Evolutionary conservation across 2,113 vertebrate genomes (phyloP).

Genomic region (Rhodinocichla rosea): DNA sequence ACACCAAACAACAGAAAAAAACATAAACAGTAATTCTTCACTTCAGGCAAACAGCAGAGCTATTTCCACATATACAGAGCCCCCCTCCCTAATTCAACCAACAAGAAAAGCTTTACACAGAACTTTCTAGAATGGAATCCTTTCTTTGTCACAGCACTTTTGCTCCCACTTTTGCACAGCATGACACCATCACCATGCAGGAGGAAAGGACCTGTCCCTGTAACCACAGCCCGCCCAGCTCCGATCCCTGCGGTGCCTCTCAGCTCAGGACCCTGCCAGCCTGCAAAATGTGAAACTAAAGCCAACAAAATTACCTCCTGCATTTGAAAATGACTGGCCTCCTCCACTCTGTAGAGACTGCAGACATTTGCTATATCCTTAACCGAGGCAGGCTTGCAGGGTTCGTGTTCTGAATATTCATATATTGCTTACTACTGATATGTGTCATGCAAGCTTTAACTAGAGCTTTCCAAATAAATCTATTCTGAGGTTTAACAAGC

Average conservation of each 20-base stretch:
- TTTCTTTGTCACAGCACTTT: neutral
- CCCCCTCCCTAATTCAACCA: neutral
- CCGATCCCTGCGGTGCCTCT: fast-evolving
- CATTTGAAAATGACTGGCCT: neutral
- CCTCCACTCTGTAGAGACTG: neutral
- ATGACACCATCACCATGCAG: fast-evolving
- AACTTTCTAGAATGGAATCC: neutral
- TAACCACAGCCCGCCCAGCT: fast-evolving
- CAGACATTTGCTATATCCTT: neutral
- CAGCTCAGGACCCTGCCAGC: neutral
- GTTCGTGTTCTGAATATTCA: neutral
- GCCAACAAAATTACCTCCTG: neutral
- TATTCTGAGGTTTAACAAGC: neutral
- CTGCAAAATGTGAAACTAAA: neutral
- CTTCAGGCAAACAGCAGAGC: neutral
- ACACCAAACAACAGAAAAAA: neutral
- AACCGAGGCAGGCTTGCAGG: neutral
- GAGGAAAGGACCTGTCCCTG: neutral
- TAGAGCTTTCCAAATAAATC: neutral
- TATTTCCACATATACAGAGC: neutral
- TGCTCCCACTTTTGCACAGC: neutral
- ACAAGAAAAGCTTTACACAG: neutral
- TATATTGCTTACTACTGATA: neutral
- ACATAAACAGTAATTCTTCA: neutral
- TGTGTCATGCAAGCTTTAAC: neutral